These are phyloP conservation scores for Lepetodrilus schrolli DNA, from an alignment of 2,888 invertebrate species.

Conservation along the genomic window DNA sequence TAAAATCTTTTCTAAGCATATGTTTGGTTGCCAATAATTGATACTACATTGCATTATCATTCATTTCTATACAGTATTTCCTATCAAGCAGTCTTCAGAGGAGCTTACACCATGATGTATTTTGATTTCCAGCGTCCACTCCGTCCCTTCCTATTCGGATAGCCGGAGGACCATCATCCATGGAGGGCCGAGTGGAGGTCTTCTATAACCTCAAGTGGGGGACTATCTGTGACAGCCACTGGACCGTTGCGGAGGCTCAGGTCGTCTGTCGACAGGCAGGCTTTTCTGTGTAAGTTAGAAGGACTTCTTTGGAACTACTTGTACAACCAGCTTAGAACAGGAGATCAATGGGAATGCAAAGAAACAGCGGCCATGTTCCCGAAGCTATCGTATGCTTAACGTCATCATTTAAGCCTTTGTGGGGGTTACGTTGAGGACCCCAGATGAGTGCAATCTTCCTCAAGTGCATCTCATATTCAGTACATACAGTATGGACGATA, in stretches of 20 bases:
- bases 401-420: no score
- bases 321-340: no score
- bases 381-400: no score
- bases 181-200: conserved; percentile 53
- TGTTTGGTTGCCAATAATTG: not conserved
- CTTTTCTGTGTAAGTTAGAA: conserved; percentile 36
- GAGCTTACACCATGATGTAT: conserved; percentile 31
- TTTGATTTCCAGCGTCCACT: not conserved
- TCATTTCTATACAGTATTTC: not conserved
- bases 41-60: not conserved
- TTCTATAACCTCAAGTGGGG: conserved; percentile 56
- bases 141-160: not conserved
- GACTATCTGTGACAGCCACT: conserved; percentile 56
- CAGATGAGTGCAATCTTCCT: no score
- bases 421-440: no score
- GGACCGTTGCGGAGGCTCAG: conserved; percentile 34
- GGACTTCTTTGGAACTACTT: no score
- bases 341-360: no score
- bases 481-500: no score
- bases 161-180: not conserved
- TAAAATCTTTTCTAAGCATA: no score
- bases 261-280: conserved; percentile 43
- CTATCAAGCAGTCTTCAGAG: not conserved
- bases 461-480: no score
- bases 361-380: no score